Evolutionary conservation across 2,888 invertebrate species (phyloP).

Genomic region (Andrena praecox): DNA sequence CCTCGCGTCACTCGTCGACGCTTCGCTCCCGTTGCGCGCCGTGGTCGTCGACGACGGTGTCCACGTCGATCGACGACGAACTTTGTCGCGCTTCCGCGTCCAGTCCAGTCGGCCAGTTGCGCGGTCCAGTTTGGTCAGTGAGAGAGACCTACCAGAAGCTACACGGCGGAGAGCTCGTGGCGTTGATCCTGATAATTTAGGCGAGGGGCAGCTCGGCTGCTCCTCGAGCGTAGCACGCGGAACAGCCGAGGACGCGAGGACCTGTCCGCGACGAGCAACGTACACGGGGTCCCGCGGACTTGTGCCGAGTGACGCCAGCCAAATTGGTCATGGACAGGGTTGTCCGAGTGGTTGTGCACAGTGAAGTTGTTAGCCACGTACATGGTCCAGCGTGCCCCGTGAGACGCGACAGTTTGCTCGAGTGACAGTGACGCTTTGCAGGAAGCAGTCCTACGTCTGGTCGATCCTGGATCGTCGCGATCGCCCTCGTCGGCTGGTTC

Average conservation of each 20-base stretch:
- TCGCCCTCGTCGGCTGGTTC: constrained; percentile 37
- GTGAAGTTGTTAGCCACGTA: constrained; percentile 65
- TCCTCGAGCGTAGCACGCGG: constrained; percentile 47
- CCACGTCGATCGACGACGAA: constrained; percentile 29
- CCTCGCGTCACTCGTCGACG: constrained; percentile 19
- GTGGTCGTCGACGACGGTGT: constrained; percentile 40
- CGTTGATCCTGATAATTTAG: constrained; percentile 14
- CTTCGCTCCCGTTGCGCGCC: not conserved
- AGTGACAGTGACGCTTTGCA: constrained; percentile 61
- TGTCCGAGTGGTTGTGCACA: constrained; percentile 64
- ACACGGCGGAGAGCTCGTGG: constrained; percentile 20
- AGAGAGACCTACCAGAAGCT: constrained; percentile 1
- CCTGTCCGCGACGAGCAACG: constrained; percentile 17
- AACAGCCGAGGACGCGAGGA: constrained; percentile 14
- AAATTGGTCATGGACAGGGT: constrained; percentile 69
- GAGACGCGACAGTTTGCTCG: constrained; percentile 33
- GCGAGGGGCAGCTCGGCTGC: constrained; percentile 56
- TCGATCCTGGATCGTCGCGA: constrained; percentile 42
- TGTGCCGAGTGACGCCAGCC: constrained; percentile 43
- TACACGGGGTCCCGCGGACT: constrained; percentile 1
- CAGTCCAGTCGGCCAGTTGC: not conserved
- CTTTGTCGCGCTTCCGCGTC: constrained; percentile 7
- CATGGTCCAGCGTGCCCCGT: constrained; percentile 48
- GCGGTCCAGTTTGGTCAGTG: constrained; percentile 29
- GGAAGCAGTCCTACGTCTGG: not conserved